Base-by-base conservation (phyloP, 1,140 invertebrate genomes). In the Musca vetustissima region DNA sequence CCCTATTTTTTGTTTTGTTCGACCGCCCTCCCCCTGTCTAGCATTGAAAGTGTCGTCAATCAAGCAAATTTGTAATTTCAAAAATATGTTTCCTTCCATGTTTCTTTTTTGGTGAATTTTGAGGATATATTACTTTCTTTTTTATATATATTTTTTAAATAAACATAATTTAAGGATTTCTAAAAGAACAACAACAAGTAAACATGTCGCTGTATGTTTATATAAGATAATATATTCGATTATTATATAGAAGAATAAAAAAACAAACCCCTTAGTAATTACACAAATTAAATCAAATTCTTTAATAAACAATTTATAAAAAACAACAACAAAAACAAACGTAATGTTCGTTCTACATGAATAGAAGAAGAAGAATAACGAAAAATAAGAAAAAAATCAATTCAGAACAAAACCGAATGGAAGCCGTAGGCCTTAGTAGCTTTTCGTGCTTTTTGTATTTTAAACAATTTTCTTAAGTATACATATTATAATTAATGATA, bases 361-460 rank as follows among this genome's bases (percentile, higher is more conserved):
- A 36, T 61, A 61, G 57, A 8, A 61, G 43, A 8, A 61, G 43
- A 28, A 28, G 8, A 28, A 61, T 61, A 61, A 61, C n/a, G n/a
- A 61, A 28, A 28, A 59, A 22, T 22, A 28, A 32, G n/a, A 61
- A 61, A 14, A 17, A 61, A 61, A 61, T 36, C 32, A 61, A 36
- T 14, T 19, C n/a, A 43, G 17, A 52, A 61, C 11, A 61, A 61
- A 61, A 36, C 32, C 57, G 36, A 61, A 15, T 36, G 14, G 19
- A 61, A 61, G 57, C 57, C 57, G 57, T 61, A 36, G 36, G 57
- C 57, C 57, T 61, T 61, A 61, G 57, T 61, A 61, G 57, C 57
- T 61, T 61, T 61, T 36, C 17, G 57, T 61, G 57, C 57, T 61
- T 61, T 61, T 61, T 59, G 55, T 61, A 61, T 61, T 61, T 61